Evolutionary conservation across 2,888 invertebrate genomes (phyloP).

Genomic region (Chironomus tentans): DNA sequence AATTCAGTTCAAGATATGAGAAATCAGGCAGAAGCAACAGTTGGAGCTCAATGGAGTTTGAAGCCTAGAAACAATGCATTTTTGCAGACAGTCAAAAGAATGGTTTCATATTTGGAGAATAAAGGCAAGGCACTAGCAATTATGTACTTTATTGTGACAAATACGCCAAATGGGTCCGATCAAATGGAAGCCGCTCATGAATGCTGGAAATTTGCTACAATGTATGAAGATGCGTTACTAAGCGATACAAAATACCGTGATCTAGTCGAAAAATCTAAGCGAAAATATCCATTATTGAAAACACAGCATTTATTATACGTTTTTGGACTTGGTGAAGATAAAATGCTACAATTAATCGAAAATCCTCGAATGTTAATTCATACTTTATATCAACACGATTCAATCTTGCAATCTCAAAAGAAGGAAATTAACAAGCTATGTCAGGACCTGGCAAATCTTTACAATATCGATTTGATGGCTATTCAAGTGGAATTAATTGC

Average conservation of each 20-base stretch:
- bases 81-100: constrained; percentile 39
- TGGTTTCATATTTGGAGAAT: constrained; percentile 36
- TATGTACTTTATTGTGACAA: constrained; percentile 39
- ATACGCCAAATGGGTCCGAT: constrained; percentile 41
- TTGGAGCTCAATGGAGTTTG: constrained; percentile 36
- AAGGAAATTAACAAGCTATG: constrained; percentile 39
- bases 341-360: constrained; percentile 37
- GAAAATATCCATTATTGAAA: constrained; percentile 40
- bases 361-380: constrained; percentile 38
- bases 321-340: constrained; percentile 39
- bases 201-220: constrained; percentile 38
- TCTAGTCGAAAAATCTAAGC: constrained; percentile 38
- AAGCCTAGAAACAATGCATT: constrained; percentile 42
- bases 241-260: constrained; percentile 32
- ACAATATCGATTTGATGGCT: constrained; percentile 35
- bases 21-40: constrained; percentile 37
- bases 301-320: constrained; percentile 40
- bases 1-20: constrained; percentile 34
- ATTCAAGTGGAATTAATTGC: constrained; percentile 38
- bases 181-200: constrained; percentile 41
- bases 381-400: constrained; percentile 38
- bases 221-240: constrained; percentile 33
- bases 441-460: constrained; percentile 37
- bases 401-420: constrained; percentile 37
- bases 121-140: constrained; percentile 37